A percentile compares a stretch with the other conserved stretches of the same genome.
Evolutionary conservation across 2,113 vertebrate species (phyloP).

Genomic region (Platanista minor): DNA sequence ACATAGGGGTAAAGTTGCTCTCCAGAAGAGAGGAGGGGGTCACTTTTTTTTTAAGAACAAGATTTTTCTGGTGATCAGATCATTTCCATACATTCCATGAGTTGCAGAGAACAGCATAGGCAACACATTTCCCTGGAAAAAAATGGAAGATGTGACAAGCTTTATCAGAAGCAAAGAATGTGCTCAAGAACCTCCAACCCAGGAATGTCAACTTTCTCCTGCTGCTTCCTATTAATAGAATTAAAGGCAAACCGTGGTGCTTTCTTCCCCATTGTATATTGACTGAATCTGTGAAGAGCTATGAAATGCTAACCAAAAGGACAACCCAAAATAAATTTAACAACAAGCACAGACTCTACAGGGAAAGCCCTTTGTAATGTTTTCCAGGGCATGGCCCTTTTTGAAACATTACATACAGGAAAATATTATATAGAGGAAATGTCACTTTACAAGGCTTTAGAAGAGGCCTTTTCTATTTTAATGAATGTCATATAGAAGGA

Average conservation of each 20-base stretch:
- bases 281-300: slow-evolving; percentile 38
- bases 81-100: not conserved
- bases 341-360: slow-evolving; percentile 38
- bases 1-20: not conserved
- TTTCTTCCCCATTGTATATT: not conserved
- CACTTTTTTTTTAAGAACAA: not conserved
- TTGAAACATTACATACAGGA: slow-evolving; percentile 59
- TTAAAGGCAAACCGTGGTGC: not conserved
- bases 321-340: slow-evolving; percentile 68
- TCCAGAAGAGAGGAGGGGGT: not conserved
- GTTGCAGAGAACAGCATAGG: not conserved
- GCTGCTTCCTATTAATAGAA: not conserved
- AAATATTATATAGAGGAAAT: slow-evolving; percentile 67
- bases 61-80: not conserved
- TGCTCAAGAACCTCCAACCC: not conserved
- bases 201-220: not conserved
- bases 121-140: not conserved
- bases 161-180: not conserved
- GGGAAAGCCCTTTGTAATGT: slow-evolving; percentile 56
- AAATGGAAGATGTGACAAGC: not conserved
- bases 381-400: slow-evolving; percentile 52
- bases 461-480: slow-evolving; percentile 64
- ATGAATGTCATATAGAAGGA: slow-evolving; percentile 54
- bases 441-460: slow-evolving; percentile 57
- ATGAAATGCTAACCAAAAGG: slow-evolving; percentile 57